phyloP scores from a whole-genome alignment of 1,140 invertebrate genomes.

The Ceratitis capitata region DNA sequence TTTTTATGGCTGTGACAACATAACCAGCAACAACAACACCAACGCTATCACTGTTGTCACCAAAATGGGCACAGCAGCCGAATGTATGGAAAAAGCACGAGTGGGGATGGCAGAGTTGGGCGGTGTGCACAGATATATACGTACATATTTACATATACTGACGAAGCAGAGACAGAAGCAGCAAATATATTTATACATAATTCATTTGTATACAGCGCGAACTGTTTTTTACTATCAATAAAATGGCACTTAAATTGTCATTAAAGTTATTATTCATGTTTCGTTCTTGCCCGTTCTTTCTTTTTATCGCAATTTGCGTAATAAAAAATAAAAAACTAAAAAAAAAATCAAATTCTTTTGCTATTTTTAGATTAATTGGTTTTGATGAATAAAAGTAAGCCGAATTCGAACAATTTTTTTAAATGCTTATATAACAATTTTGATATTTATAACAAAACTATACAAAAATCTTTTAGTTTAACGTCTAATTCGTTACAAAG shows the following conservation, averaged over 20 bases:
- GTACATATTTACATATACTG: too few relatives aligned
- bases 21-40: neutral
- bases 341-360: too few relatives aligned
- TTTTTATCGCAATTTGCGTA: neutral
- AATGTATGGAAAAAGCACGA: neutral
- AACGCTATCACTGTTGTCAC: neutral
- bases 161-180: neutral
- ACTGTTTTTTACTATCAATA: conserved; percentile 62
- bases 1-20: conserved; percentile 31
- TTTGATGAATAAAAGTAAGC: too few relatives aligned
- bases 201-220: conserved; percentile 59
- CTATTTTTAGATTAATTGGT: too few relatives aligned
- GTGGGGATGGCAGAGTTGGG: neutral
- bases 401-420: neutral
- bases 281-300: neutral
- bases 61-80: neutral
- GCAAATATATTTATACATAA: conserved; percentile 51
- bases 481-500: too few relatives aligned
- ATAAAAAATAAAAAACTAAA: neutral
- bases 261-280: conserved; percentile 50
- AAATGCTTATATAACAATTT: too few relatives aligned
- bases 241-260: conserved; percentile 63
- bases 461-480: too few relatives aligned
- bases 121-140: neutral
- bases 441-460: too few relatives aligned